These are phyloP conservation scores for Gambusia affinis DNA, from an alignment of 2,113 vertebrate species.

Conservation along the genomic window DNA sequence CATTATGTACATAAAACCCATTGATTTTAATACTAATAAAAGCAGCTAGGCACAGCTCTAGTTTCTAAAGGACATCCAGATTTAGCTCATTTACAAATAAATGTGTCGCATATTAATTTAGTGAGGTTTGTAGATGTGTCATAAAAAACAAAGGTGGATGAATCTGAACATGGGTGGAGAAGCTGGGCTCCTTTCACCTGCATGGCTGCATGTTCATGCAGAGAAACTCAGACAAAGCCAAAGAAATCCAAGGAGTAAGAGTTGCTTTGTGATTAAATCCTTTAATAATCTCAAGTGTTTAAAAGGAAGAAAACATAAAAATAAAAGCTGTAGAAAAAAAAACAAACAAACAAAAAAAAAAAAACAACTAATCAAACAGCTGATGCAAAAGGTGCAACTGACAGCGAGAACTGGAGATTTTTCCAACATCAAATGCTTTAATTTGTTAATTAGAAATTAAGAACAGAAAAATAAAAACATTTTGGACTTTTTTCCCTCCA, in stretches of 20 bases:
- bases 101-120: neutral
- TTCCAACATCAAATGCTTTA: slow-evolving; percentile 11
- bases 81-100: slow-evolving; percentile 33
- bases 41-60: slow-evolving; percentile 32
- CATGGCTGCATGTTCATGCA: neutral
- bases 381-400: slow-evolving; percentile 32
- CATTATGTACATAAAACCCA: slow-evolving; percentile 55
- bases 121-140: neutral
- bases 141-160: slow-evolving; percentile 15
- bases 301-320: neutral
- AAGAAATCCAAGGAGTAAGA: slow-evolving; percentile 57
- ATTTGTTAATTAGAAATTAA: slow-evolving; percentile 17
- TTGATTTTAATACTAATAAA: neutral
- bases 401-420: slow-evolving; percentile 17
- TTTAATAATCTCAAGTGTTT: slow-evolving; percentile 74
- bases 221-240: slow-evolving; percentile 58
- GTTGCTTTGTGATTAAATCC: slow-evolving; percentile 67
- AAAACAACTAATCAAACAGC: neutral
- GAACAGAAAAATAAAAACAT: neutral
- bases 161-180: slow-evolving; percentile 14
- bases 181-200: neutral
- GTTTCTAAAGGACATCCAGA: slow-evolving; percentile 49
- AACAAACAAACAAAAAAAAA: neutral
- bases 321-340: slow-evolving; percentile 61
- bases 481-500: too few species aligned